Evolutionary conservation across 2,888 invertebrate species (phyloP).

Genomic region (Drosophila barbarae): DNA sequence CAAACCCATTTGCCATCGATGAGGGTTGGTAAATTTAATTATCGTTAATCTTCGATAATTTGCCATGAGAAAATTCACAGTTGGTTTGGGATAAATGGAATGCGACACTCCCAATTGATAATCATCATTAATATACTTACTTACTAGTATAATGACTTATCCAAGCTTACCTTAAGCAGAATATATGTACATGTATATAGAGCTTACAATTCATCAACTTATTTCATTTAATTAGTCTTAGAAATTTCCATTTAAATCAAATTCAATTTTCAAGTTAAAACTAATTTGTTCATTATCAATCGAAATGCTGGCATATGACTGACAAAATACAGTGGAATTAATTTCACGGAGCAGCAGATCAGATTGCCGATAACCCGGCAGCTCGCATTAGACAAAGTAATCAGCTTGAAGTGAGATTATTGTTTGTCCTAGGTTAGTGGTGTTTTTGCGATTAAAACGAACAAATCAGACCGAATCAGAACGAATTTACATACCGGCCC

Average conservation of each 20-base stretch:
- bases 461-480: slow-evolving; percentile 13
- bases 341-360: slow-evolving; percentile 2
- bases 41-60: slow-evolving; percentile 75
- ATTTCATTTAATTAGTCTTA: background rate
- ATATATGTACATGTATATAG: background rate
- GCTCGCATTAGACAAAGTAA: slow-evolving; percentile 22
- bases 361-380: slow-evolving; percentile 15
- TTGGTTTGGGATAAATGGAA: slow-evolving; percentile 2
- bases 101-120: background rate
- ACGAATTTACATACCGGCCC: slow-evolving; percentile 61
- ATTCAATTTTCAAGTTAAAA: background rate
- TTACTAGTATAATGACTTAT: background rate
- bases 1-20: background rate
- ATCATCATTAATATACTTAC: background rate
- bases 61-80: slow-evolving; percentile 70
- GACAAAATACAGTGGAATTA: slow-evolving; percentile 19
- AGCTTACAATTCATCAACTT: background rate
- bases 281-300: slow-evolving; percentile 1
- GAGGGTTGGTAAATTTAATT: slow-evolving; percentile 73
- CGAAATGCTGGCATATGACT: slow-evolving; percentile 22
- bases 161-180: background rate
- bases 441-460: slow-evolving; percentile 62
- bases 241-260: background rate
- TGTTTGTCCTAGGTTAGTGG: slow-evolving; percentile 43
- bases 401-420: slow-evolving; percentile 32